Evolutionary conservation across 2,888 invertebrate species (phyloP), one percentile per base, ranked within the genome.

Genomic region (Harpalus rubripes): DNA sequence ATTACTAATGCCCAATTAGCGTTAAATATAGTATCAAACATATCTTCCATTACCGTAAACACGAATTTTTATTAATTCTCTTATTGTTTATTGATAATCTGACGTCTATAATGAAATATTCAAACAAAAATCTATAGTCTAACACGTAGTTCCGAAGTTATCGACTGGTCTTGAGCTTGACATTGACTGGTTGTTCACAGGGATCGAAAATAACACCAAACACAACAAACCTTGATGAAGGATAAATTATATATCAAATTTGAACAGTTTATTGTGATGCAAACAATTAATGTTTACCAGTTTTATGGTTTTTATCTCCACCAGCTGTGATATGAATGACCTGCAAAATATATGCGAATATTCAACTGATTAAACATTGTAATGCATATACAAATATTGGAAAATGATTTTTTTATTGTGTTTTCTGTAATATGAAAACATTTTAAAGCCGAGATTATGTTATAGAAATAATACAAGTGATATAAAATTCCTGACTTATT

Each of bases 181-280:
- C 68, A 68, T 68, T 68, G 68, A 68, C n/a, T 68, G 68, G n/a
- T 32, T 22, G 68, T 39, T 68, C 39, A 68, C 10, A 68, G 68
- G 68, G 39, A 68, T 32, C 68, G 12, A 61, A 61, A 61, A 22
- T 61, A 61, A 68, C 68, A 68, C 22, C 22, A 68, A 68, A 68
- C 32, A 68, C 26, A 68, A n/a, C 32, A 68, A 68, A 32, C 68
- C 68, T 39, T 68, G 68, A 12, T 10, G 26, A 39, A 68, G 68
- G 68, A 39, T 12, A 39, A 32, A 68, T 68, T n/a, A 68, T 68
- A 68, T 68, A 10, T 26, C n/a, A 10, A 68, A n/a, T 68, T n/a
- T n/a, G n/a, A n/a, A n/a, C n/a, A n/a, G n/a, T n/a, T 68, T 68
- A 68, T 68, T 61, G 10, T 22, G 22, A 22, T 61, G 22, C 16